Evolutionary conservation across 30 jellyfish, hydroid and myxozoan species (phyloP), one percentile per base, ranked within the genome.

Genomic region (Pseudorhiza aurosa): DNA sequence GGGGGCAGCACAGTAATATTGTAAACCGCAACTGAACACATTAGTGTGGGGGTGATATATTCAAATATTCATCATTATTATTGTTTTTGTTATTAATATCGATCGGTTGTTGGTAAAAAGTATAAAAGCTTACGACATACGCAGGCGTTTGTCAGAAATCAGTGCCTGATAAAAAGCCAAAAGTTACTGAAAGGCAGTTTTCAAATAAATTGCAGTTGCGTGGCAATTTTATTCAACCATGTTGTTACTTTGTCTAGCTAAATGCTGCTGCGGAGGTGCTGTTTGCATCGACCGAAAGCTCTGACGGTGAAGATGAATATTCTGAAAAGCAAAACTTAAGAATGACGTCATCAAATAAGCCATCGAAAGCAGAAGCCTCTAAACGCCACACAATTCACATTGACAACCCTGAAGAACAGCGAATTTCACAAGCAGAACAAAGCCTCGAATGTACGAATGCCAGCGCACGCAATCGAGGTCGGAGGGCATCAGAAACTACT

Each of bases 371-470:
- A 12, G 80, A 60, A 32, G 28, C 55, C 43, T 59, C 78, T 12
- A 90, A 90, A 44, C 79, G 97, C 36, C 94, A 90, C 58, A 74
- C 97, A 11, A 90, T 90, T 37, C 97, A 90, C 57, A 73, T 90
- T 17, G 96, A 90, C 33, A 90, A 90, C 65, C 97, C 97, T 10
- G 78, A 75, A 1, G 96, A 90, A 63, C 93, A 81, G 28, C 24
- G 44, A 43, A 76, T 42, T 19, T 30, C 29, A 25, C 88, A 53
- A 26, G 33, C 77, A 0, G 64, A 55, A 39, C 88, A 59, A 40
- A 5, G 31, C 10, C 75, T 53, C 31, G 75, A 40, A 35, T 55
- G 8, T 51, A 36, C 87, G 32, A 65, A 31, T 5, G 32, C 35
- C 21, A 40, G 50, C 36, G 47, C 79, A 2, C 77, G 31, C 19